A percentile compares a stretch with the other conserved stretches of the same genome.
Conservation (phyloP, 1,140 invertebrate species). For the Adoxophyes honmai region DNA sequence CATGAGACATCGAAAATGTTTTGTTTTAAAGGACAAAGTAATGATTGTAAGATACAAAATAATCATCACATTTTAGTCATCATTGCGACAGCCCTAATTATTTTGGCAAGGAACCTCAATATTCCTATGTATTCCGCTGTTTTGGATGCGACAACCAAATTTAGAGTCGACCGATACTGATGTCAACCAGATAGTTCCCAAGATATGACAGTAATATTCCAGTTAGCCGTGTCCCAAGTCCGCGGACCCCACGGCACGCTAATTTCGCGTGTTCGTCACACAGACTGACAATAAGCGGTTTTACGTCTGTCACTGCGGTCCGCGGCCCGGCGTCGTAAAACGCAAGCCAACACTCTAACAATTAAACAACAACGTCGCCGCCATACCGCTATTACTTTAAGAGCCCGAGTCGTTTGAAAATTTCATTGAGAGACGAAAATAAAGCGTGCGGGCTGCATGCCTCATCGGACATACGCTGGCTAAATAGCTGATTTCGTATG, state of each 20-base stretch:
- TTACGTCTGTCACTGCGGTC: constrained; percentile 60
- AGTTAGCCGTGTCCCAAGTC: constrained; percentile 23
- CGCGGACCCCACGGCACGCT: constrained; percentile 52
- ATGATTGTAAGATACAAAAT: no score
- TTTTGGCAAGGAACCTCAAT: no score
- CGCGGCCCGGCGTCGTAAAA: constrained; percentile 61
- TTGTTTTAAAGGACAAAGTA: no score
- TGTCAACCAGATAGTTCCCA: no score
- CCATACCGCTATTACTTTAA: constrained; percentile 2
- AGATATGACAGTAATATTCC: no score
- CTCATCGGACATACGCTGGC: constrained; percentile 49
- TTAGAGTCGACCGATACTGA: no score
- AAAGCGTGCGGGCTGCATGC: constrained; percentile 43
- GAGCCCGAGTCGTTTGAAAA: constrained; percentile 13
- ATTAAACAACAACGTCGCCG: not conserved
- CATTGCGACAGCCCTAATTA: no score
- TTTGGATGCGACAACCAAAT: no score
- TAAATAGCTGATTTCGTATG: constrained; percentile 50
- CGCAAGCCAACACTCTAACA: constrained; percentile 32
- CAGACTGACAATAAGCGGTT: constrained; percentile 66
- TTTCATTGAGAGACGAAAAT: constrained; percentile 3
- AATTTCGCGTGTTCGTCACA: constrained; percentile 72
- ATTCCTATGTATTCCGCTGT: no score
- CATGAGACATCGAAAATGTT: no score
- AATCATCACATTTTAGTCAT: no score